A percentile compares a stretch with the other conserved stretches of the same genome.
Evolutionary conservation across 2,888 invertebrate species (phyloP).

Genomic region (Yponomeuta cagnagella): DNA sequence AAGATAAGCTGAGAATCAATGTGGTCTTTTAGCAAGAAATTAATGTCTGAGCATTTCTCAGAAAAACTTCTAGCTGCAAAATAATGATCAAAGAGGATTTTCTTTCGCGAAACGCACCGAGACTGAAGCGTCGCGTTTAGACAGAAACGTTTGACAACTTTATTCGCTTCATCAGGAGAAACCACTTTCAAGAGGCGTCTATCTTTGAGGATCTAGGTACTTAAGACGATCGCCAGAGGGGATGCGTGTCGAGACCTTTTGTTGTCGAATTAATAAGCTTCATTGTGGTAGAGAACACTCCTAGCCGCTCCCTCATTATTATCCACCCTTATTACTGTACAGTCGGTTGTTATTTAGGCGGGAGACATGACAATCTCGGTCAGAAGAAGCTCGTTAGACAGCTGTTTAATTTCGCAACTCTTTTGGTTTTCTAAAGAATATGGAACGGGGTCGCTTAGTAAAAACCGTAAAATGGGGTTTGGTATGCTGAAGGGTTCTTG

Average conservation of each 20-base stretch:
- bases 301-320: constrained; percentile 6
- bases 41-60: background rate
- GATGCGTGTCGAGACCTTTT: constrained; percentile 17
- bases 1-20: too few species aligned
- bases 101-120: background rate
- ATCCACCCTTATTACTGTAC: background rate
- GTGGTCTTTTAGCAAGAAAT: too few species aligned
- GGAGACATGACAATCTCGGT: background rate
- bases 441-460: too few species aligned
- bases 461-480: too few species aligned
- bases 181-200: background rate
- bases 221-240: constrained; percentile 5
- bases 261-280: constrained; percentile 18
- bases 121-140: background rate
- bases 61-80: background rate
- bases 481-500: too few species aligned
- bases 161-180: background rate
- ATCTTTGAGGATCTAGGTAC: background rate
- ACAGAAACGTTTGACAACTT: background rate
- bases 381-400: background rate
- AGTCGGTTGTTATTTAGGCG: background rate
- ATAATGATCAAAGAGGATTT: background rate
- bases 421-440: background rate
- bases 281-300: constrained; percentile 11
- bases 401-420: background rate